Evolutionary conservation across 2,797 vertebrate species (phyloP), one percentile per base, ranked within the genome.

Genomic region (Oceanodroma leucorhoa): DNA sequence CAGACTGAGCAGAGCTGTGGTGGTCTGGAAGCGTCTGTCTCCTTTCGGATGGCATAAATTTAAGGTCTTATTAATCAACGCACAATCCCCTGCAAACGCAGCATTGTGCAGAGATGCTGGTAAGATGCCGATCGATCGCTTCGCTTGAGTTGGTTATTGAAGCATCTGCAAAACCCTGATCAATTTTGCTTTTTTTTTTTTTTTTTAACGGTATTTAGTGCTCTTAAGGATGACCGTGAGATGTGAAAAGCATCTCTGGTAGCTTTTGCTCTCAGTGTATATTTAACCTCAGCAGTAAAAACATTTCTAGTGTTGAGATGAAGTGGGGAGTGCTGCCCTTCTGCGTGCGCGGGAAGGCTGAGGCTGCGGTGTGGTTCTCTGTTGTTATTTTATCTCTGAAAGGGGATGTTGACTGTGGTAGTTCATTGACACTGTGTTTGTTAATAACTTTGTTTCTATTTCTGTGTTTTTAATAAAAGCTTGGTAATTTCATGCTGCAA

Each of bases 101-200:
- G 32, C 1, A 4, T 38, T 6, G 65, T 5, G 55, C 69, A 40
- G 85, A 55, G 67, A 7, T 8, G 67, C 80, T 67, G 80, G 70
- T 24, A 5, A 1, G 3, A 8, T 2, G 14, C 55, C 0, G 2
- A 36, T 36, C 11, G 5, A 48, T 55, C 0, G 15, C 41, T 86
- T 78, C 1, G 27, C 84, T 87, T 10, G 6, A n/a, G 64, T 41
- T 81, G 76, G 51, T 64, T 30, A 80, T 54, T 75, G 94, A 64
- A 86, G 43, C 60, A 36, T 83, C 77, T 72, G 43, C 83, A 75
- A 30, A 57, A 36, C 23, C 70, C 50, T 29, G 41, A 82, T 50
- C 45, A 45, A 50, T 58, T 90, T 51, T 65, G 73, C 43, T 43
- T 60, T 36, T 55, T n/a, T 40, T 23, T 38, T 50, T 66, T 89